Evolutionary conservation across 2,888 invertebrate species (phyloP).

Genomic region (Zeuzera pyrina): DNA sequence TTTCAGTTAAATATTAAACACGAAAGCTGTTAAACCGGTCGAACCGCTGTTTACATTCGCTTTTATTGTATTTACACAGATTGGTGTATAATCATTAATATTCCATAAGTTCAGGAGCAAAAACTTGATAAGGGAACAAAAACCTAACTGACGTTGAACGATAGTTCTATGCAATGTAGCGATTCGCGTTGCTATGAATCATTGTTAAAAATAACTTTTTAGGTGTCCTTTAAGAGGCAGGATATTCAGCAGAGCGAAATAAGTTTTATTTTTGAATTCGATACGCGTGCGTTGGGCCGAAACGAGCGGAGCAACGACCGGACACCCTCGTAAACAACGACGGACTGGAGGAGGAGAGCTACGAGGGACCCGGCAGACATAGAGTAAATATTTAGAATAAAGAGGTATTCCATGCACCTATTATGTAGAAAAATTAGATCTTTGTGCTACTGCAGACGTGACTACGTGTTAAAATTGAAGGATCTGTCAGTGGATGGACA

Average conservation of each 20-base stretch:
- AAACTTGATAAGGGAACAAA: no score
- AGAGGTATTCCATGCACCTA: constrained; percentile 25
- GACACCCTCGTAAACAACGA: constrained; percentile 47
- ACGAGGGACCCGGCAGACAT: constrained; percentile 39
- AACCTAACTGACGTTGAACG: no score
- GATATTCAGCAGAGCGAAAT: constrained; percentile 4
- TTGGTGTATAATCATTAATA: no score
- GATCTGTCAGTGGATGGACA: no score
- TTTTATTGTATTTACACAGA: no score
- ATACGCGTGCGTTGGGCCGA: constrained; percentile 26
- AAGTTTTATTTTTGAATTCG: constrained; percentile 47
- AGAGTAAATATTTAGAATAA: constrained; percentile 45
- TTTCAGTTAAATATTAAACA: neutral
- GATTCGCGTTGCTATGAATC: constrained; percentile 5
- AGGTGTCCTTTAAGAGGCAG: neutral
- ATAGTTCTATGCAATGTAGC: no score
- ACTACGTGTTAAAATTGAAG: no score
- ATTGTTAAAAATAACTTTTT: constrained; percentile 4
- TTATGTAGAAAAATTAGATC: no score
- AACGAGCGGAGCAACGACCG: constrained; percentile 40
- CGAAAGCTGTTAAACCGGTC: no score
- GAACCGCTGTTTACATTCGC: no score
- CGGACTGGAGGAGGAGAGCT: constrained; percentile 45
- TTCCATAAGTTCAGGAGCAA: no score
- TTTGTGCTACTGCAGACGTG: no score